Evolutionary conservation across 2,888 invertebrate genomes (phyloP).

Genomic region (Polylopha cassiicola): DNA sequence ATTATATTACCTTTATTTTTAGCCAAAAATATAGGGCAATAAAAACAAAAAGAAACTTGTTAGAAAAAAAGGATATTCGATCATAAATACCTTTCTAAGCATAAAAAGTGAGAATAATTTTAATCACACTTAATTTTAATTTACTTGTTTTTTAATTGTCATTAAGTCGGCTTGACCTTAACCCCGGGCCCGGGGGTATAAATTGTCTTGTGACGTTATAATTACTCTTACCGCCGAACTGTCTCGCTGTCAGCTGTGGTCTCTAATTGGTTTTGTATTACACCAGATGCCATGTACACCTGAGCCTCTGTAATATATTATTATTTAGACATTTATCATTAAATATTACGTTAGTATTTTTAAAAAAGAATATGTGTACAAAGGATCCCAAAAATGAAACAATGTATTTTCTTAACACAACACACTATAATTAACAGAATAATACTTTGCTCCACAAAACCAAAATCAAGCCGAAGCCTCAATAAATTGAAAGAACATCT

Average conservation of each 20-base stretch:
- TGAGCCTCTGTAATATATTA: constrained; percentile 8
- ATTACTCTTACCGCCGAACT: constrained; percentile 9
- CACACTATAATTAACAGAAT: too few species aligned
- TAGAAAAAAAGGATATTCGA: too few species aligned
- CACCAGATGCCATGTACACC: constrained; percentile 9
- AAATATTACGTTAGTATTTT: background rate
- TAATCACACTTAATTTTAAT: background rate
- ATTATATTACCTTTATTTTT: too few species aligned
- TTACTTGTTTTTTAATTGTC: background rate
- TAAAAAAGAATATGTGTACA: background rate
- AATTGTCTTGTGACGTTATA: constrained; percentile 13
- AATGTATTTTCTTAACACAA: too few species aligned
- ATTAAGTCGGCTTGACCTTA: too few species aligned
- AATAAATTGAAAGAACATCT: too few species aligned
- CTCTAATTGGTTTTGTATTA: constrained; percentile 19
- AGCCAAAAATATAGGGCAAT: too few species aligned
- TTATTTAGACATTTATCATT: background rate
- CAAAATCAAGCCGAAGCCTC: too few species aligned
- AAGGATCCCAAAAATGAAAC: too few species aligned
- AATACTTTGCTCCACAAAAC: too few species aligned
- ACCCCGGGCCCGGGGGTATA: constrained; percentile 8
- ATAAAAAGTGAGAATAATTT: background rate
- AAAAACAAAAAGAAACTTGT: too few species aligned
- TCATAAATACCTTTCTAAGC: too few species aligned
- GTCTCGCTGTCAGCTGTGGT: constrained; percentile 6